Conservation (phyloP, 2,888 invertebrate genomes). For the Synergus itoensis region DNA sequence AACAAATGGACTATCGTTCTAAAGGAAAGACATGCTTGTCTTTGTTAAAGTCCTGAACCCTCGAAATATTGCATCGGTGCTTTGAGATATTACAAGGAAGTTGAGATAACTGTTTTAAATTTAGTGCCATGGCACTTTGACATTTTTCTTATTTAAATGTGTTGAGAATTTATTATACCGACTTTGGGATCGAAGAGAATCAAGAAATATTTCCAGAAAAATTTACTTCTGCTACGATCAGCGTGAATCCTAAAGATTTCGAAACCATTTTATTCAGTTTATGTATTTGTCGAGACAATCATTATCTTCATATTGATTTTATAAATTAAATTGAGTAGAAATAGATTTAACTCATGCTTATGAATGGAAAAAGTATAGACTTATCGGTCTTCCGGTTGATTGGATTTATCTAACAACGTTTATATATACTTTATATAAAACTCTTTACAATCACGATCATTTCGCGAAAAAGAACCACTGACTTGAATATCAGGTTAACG, state of each 20-base stretch:
- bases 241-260: neutral
- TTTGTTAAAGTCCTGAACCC: constrained; percentile 4
- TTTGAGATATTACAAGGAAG: constrained; percentile 8
- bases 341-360: neutral
- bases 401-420: neutral
- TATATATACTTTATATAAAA: neutral
- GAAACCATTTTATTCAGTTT: too few species aligned
- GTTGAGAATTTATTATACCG: neutral
- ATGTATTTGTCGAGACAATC: too few species aligned
- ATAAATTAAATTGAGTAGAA: neutral
- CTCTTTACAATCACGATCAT: neutral
- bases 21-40: neutral
- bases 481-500: neutral
- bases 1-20: constrained; percentile 17
- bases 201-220: neutral
- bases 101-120: neutral
- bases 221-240: neutral
- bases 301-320: neutral
- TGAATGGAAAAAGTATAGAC: neutral
- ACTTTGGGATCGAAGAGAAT: neutral
- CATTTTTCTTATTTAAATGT: neutral
- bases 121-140: neutral
- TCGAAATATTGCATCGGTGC: constrained; percentile 17
- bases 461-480: neutral
- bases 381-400: constrained; percentile 1